These are phyloP conservation scores for Pheosia tremula DNA, from an alignment of 2,888 invertebrate species.

Conservation along the genomic window DNA sequence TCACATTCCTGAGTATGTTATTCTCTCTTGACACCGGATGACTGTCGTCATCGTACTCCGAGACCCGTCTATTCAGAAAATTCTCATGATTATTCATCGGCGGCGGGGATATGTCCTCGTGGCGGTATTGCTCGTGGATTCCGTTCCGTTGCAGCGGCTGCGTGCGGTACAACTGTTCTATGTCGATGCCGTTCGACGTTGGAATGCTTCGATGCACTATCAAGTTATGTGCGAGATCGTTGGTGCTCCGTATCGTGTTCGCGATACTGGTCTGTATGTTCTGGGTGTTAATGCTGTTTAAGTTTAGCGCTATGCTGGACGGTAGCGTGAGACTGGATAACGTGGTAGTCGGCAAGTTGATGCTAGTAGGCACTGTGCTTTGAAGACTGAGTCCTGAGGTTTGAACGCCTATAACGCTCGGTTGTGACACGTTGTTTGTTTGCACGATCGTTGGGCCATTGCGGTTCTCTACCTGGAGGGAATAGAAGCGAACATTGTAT, in stretches of 20 bases:
- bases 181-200: constrained; percentile 71
- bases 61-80: constrained; percentile 70
- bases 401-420: constrained; percentile 65
- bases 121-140: constrained; percentile 64
- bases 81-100: constrained; percentile 65
- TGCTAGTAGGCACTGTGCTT: constrained; percentile 51
- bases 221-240: constrained; percentile 71
- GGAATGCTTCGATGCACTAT: constrained; percentile 64
- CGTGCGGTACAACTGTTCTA: constrained; percentile 60
- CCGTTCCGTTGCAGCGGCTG: constrained; percentile 63
- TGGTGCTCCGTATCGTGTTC: constrained; percentile 59
- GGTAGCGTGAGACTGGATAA: constrained; percentile 62
- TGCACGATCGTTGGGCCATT: constrained; percentile 69
- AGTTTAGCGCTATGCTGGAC: constrained; percentile 64
- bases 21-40: constrained; percentile 56
- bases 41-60: constrained; percentile 76
- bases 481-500: background rate
- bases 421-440: constrained; percentile 54
- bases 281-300: constrained; percentile 53
- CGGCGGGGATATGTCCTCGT: constrained; percentile 61
- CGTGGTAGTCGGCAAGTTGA: constrained; percentile 56
- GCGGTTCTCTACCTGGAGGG: constrained; percentile 68
- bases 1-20: constrained; percentile 53
- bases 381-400: constrained; percentile 57
- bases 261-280: constrained; percentile 59